phyloP scores from a whole-genome alignment of 2,113 vertebrate genomes.

The Brachypteracias leptosomus region DNA sequence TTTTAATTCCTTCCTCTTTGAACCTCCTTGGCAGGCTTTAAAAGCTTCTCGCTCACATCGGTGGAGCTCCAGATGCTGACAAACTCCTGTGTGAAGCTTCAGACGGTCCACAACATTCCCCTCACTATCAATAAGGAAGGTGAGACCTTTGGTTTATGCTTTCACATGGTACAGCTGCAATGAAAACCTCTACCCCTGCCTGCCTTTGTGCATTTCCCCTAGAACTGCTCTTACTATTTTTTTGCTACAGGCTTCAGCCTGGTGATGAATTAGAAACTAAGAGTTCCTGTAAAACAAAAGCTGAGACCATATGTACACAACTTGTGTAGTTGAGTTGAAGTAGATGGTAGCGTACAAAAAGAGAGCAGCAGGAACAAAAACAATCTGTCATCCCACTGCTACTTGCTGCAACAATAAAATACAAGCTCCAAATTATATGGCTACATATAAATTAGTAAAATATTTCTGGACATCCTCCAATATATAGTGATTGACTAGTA shows the following conservation, averaged over 20 bases:
- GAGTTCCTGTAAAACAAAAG: not conserved
- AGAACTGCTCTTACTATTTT: not conserved
- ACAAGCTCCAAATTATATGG: not conserved
- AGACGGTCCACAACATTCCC: conserved; percentile 93
- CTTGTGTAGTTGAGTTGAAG: not conserved
- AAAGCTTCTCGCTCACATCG: conserved; percentile 89
- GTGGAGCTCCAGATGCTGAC: conserved; percentile 98
- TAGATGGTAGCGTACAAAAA: not conserved
- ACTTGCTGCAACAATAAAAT: not conserved
- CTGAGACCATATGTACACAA: not conserved
- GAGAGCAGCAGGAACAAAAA: not conserved
- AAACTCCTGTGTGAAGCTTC: conserved; percentile 95
- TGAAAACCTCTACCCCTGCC: not conserved
- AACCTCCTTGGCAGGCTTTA: conserved; percentile 80
- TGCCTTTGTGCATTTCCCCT: not conserved
- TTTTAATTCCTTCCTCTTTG: not conserved
- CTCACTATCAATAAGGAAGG: conserved; percentile 95
- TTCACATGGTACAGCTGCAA: not conserved
- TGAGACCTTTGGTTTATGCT: conserved; percentile 25
- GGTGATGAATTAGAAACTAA: not conserved
- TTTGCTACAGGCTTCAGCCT: not conserved
- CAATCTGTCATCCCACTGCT: not conserved
- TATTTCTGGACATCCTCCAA: not conserved
- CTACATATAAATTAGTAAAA: not conserved
- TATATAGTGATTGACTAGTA: not conserved